phyloP scores from a whole-genome alignment of 2,113 vertebrate genomes.

The Lathamus discolor region DNA sequence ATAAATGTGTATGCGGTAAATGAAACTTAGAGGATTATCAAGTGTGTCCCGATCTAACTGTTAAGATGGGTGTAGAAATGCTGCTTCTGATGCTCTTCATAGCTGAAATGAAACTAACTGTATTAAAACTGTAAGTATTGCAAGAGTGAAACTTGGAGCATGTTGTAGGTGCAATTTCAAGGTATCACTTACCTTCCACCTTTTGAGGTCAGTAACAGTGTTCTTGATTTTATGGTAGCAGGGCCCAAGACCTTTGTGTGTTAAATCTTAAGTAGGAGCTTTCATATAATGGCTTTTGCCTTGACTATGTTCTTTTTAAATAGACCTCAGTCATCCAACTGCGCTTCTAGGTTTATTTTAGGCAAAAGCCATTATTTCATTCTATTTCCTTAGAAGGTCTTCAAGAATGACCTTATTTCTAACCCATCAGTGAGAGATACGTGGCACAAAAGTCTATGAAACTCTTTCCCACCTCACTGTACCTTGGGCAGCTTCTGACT shows the following conservation, averaged over 20 bases:
- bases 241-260: background rate
- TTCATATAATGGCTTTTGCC: background rate
- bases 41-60: background rate
- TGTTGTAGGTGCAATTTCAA: background rate
- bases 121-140: background rate
- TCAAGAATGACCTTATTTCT: background rate
- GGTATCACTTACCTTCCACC: background rate
- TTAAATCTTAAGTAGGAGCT: background rate
- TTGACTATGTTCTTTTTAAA: background rate
- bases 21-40: background rate
- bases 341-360: background rate
- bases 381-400: background rate
- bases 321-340: background rate
- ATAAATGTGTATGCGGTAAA: background rate
- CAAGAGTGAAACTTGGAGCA: background rate
- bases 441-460: background rate
- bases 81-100: background rate
- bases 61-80: background rate
- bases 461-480: background rate
- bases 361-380: background rate
- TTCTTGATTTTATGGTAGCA: background rate
- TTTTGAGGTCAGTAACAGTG: background rate
- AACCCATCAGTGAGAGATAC: background rate
- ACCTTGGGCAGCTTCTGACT: background rate
- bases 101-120: background rate